Evolutionary conservation across 2,113 vertebrate species (phyloP), one percentile per base, ranked within the genome.

Genomic region (Lipophrys pholis): DNA sequence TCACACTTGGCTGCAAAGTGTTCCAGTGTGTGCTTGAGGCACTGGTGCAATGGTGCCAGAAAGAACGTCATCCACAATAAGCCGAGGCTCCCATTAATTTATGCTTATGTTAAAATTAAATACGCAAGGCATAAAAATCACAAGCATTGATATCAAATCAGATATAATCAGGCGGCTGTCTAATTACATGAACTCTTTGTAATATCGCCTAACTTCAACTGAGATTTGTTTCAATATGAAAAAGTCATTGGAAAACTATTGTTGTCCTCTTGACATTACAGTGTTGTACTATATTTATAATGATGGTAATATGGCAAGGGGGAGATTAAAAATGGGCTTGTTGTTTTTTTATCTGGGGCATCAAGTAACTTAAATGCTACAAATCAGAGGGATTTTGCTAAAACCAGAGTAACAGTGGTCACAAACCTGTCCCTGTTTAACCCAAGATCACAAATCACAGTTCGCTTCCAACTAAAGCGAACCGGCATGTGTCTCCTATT

Each of bases 401-500:
- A 7, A n/a, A 7, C 45, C 14, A 7, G 45, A 48, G 6, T 15
- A 7, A 11, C 6, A 48, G 45, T 15, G 45, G 45, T 48, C 5
- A 48, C 45, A 15, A 15, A 15, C 15, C 45, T 48, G 45, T 15
- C 45, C 45, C 45, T n/a, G 7, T 15, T 48, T 8, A 48, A 48
- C 45, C 45, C 14, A 2, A 48, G 11, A 2, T 5, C 45, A n/a
- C 45, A 48, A 11, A 12, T 12, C 10, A 11, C 15, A 17, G 60
- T 63, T 42, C 48, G 11, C 17, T n/a, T 52, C 50, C 12, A 16
- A 69, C 55, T 70, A 9, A 48, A 68, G 9, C 38, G 63, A 64
- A 59, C 39, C 21, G 3, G 11, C 3, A 21, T 10, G 15, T 11
- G 30, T 58, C 73, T 60, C 71, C 17, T 17, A 69, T 73, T 73